These are phyloP conservation scores for Crypturellus tataupa DNA, from an alignment of 2,797 vertebrate species.

Conservation along the genomic window DNA sequence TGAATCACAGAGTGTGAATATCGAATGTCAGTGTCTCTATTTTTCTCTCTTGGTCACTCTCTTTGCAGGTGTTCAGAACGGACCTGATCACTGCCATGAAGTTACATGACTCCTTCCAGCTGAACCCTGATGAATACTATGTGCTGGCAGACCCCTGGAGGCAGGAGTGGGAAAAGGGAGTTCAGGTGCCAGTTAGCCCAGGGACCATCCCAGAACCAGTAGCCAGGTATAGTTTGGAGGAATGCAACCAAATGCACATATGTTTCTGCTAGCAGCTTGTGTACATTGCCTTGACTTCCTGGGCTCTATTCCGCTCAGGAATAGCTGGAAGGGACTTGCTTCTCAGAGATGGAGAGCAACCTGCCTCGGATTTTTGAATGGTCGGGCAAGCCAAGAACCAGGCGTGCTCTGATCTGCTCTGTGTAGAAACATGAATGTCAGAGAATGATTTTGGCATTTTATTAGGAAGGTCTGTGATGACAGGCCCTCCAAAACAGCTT, in stretches of 20 bases:
- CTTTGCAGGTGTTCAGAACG: slow-evolving; percentile 93
- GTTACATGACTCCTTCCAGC: slow-evolving; percentile 94
- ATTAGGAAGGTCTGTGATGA: not conserved
- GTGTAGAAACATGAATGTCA: not conserved
- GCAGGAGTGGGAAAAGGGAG: slow-evolving; percentile 99
- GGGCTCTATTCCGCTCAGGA: not conserved
- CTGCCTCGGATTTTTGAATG: not conserved
- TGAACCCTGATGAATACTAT: slow-evolving; percentile 95
- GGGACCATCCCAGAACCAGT: slow-evolving; percentile 90
- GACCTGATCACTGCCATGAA: slow-evolving; percentile 99
- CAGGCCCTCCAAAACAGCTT: slow-evolving; percentile 25
- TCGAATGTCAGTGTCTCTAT: slow-evolving; percentile 70
- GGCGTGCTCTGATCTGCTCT: not conserved
- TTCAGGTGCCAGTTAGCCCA: slow-evolving; percentile 97
- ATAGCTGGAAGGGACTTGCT: not conserved
- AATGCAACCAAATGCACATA: not conserved
- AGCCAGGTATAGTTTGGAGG: slow-evolving; percentile 86
- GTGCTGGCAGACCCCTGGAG: slow-evolving; percentile 95
- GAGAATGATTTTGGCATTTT: not conserved
- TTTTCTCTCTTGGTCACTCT: slow-evolving; percentile 68
- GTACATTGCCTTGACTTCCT: not conserved
- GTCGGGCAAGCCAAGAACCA: not conserved
- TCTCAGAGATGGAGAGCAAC: not conserved
- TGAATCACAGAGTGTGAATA: slow-evolving; percentile 55
- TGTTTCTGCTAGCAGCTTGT: not conserved